Evolutionary conservation across 2,797 vertebrate genomes (phyloP), one percentile per base, ranked within the genome.

Genomic region (Astyanax mexicanus): DNA sequence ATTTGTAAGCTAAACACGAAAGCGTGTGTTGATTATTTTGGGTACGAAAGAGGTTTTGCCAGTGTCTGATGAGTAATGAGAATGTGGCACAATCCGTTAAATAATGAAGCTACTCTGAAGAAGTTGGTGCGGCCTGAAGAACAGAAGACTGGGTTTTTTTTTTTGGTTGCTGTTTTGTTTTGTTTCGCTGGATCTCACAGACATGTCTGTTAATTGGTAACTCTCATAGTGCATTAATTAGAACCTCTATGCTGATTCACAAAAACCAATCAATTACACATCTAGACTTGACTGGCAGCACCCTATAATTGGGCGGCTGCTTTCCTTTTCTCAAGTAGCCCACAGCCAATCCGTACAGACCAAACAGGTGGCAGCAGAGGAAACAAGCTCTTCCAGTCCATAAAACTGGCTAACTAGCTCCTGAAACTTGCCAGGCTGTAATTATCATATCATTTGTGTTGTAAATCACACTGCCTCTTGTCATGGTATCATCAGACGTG

Each of bases 331-430:
- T 80, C 74, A 74, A 78, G 78, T 80, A 69, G 69, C 75, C 83
- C 79, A 74, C 86, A 83, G 84, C 92, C 91, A 92, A 90, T 91
- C 75, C 19, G 72, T 69, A 77, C 62, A 15, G 74, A 76, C 75
- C 55, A 49, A 89, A 86, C 92, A 93, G 92, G 89, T 91, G 91
- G 85, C 21, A 23, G 68, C 35, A 17, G 37, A 86, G 85, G 88
- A 88, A 89, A 93, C 93, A 89, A 81, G 93, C 88, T 89, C 86
- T 84, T 87, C 92, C 85, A 89, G 88, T 91, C 89, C 81, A 78
- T 91, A 90, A 90, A 90, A 69, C 81, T 72, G 84, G 81, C 85
- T 87, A 84, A 86, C 85, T 82, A 85, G 74, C 88, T 81, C 78
- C 84, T 80, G 80, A 51, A 71, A 72, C 12, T 81, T 49, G 70